phyloP scores from a whole-genome alignment of 2,113 vertebrate genomes.

The Vimba vimba region DNA sequence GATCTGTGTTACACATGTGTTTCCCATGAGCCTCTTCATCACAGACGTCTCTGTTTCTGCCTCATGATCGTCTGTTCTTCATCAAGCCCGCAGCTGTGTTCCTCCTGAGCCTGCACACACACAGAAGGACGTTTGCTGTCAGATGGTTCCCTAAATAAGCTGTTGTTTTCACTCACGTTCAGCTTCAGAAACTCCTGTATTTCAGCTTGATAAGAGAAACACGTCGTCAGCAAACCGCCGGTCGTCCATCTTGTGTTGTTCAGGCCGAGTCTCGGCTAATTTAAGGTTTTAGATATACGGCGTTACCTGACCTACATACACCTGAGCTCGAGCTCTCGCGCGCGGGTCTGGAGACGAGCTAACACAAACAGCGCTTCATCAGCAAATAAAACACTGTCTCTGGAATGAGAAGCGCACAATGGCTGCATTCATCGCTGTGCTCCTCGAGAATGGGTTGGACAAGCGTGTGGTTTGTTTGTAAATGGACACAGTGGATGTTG shows the following conservation, averaged over 20 bases:
- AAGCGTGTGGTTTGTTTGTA: not conserved
- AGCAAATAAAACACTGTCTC: slow-evolving; percentile 27
- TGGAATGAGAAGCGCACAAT: not conserved
- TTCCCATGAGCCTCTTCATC: not conserved
- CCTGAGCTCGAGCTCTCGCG: no score
- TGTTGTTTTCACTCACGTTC: no score
- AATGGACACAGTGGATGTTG: slow-evolving; percentile 6
- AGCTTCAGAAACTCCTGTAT: not conserved
- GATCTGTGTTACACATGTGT: slow-evolving; percentile 40
- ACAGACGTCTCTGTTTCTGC: not conserved
- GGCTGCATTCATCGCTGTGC: not conserved
- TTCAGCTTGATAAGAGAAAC: slow-evolving; percentile 15
- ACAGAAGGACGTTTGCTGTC: not conserved
- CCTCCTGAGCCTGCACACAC: not conserved
- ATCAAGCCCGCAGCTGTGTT: not conserved
- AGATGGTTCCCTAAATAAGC: no score
- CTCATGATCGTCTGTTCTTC: slow-evolving; percentile 27
- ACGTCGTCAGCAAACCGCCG: slow-evolving; percentile 18
- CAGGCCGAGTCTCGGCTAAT: slow-evolving; percentile 22
- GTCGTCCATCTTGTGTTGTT: slow-evolving; percentile 47
- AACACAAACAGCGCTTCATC: slow-evolving; percentile 47
- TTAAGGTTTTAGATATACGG: slow-evolving; percentile 42
- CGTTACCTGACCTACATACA: slow-evolving; percentile 56
- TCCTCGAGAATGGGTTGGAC: not conserved
- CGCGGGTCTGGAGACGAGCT: slow-evolving; percentile 35